A percentile compares a stretch with the other conserved stretches of the same genome.
Evolutionary conservation across 2,888 invertebrate genomes (phyloP).

Genomic region (Brachynemurus nebulosus): DNA sequence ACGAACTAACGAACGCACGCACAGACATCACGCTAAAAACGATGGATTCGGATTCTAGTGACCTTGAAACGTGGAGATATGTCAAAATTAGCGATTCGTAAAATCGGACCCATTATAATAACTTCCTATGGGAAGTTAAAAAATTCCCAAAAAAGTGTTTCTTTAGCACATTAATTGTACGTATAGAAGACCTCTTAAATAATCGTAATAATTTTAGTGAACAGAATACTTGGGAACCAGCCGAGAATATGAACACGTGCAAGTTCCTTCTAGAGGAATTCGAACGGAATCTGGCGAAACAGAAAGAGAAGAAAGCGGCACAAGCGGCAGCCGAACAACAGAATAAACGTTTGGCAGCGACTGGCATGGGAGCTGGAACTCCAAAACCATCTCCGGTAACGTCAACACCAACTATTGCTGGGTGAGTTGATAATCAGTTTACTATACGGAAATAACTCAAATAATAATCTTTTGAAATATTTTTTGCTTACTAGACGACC

Average conservation of each 20-base stretch:
- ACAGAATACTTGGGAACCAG: slow-evolving; percentile 76
- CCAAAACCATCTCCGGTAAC: slow-evolving; percentile 27
- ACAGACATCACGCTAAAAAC: too few species aligned
- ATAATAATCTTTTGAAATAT: background rate
- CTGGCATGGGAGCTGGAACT: slow-evolving; percentile 5
- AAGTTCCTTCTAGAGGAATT: slow-evolving; percentile 66
- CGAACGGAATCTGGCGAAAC: slow-evolving; percentile 61
- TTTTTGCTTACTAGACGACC: slow-evolving; percentile 38
- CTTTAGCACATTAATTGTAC: too few species aligned
- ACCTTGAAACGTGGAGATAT: too few species aligned
- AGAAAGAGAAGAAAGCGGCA: slow-evolving; percentile 55
- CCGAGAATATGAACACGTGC: slow-evolving; percentile 60
- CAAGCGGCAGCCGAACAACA: slow-evolving; percentile 28
- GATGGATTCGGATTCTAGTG: too few species aligned
- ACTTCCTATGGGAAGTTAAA: too few species aligned
- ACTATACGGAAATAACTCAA: too few species aligned
- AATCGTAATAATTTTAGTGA: slow-evolving; percentile 36
- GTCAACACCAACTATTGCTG: slow-evolving; percentile 22
- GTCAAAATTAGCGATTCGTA: too few species aligned
- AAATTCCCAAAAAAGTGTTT: too few species aligned
- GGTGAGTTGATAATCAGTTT: too few species aligned
- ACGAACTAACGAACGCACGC: too few species aligned
- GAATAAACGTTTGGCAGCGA: slow-evolving; percentile 17
- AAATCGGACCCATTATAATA: too few species aligned
- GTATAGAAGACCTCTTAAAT: too few species aligned